Evolutionary conservation across 2,888 invertebrate species (phyloP), one percentile per base, ranked within the genome.

Genomic region (Drosophila nigricruria): DNA sequence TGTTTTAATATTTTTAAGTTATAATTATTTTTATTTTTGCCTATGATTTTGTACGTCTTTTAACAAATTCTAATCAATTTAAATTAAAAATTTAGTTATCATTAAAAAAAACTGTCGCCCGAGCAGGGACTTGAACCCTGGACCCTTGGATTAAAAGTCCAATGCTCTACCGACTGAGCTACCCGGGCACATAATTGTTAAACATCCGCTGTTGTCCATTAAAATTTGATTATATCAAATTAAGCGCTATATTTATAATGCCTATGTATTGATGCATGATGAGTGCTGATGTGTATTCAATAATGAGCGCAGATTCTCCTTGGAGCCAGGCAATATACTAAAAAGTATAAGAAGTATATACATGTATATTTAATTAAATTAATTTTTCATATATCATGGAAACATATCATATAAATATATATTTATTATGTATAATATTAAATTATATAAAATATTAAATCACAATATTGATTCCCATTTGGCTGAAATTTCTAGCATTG

Each of bases 141-240:
- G 93, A 92, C 92, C 92, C 92, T 92, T 92, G 92, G 93, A 92
- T 92, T 92, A 92, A 92, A 92, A 92, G 92, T 93, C 92, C 92
- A 92, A 92, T 92, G 93, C 92, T 92, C 92, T 93, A 93, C 92
- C 93, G 92, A 93, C 93, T 93, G 92, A 92, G 93, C 93, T 92
- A 93, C 92, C 92, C 92, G 77, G 78, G 78, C 78, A 73, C 50
- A 34, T n/a, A n/a, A n/a, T n/a, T n/a, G n/a, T n/a, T n/a, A n/a
- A n/a, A n/a, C n/a, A n/a, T n/a, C n/a, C n/a, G n/a, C 40, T 18
- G 8, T 5, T 34, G 14, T 34, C 32, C 4, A 34, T 14, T 12
- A 18, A 42, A 42, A 38, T 38, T 8, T 18, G 2, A 18, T 18
- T 1, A n/a, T n/a, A 38, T n/a, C 8, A n/a, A 38, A 38, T n/a